These are phyloP conservation scores for Anolis sagrei DNA, from an alignment of 2,113 vertebrate genomes.

Conservation along the genomic window DNA sequence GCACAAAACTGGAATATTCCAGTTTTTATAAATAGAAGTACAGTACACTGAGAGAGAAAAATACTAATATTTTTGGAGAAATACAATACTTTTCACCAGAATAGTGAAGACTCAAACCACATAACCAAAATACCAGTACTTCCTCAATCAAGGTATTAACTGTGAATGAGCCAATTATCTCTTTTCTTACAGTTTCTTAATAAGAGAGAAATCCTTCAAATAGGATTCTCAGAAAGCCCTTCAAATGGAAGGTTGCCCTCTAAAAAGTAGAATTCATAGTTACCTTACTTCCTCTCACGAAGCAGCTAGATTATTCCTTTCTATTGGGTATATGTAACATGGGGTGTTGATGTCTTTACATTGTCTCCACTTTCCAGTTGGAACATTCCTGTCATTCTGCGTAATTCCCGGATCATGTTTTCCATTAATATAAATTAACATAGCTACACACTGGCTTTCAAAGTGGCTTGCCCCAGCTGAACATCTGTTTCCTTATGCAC, in stretches of 20 bases:
- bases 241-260: not conserved
- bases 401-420: conserved; percentile 27
- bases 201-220: no score
- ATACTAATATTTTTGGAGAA: no score
- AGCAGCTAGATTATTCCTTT: not conserved
- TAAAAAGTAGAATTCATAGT: not conserved
- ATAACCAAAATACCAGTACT: not conserved
- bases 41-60: no score
- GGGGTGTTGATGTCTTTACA: conserved; percentile 2
- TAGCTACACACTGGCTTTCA: not conserved
- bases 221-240: not conserved
- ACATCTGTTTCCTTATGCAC: conserved; percentile 29
- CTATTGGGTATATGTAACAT: not conserved
- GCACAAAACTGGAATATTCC: no score
- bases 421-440: conserved; percentile 34
- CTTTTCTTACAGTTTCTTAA: not conserved
- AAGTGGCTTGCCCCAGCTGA: conserved; percentile 15
- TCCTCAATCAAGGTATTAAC: not conserved
- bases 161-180: not conserved
- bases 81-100: no score
- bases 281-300: not conserved
- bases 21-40: no score
- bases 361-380: conserved; percentile 19
- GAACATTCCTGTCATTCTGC: conserved; percentile 31
- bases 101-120: no score